phyloP scores from a whole-genome alignment of 35 echinoderm and acorn worm species.

The Lytechinus variegatus region DNA sequence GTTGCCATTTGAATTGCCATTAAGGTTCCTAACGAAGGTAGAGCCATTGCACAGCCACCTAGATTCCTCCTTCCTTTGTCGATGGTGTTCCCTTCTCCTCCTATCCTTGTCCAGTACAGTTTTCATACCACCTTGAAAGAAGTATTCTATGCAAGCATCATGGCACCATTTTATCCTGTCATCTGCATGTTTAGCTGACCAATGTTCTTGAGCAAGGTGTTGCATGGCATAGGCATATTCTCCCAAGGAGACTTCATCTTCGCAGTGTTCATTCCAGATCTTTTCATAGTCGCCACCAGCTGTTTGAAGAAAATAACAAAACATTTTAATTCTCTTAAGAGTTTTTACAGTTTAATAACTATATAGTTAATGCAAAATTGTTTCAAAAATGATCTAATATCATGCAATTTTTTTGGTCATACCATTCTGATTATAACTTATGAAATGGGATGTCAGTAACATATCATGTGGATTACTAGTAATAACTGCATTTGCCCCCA shows the following conservation, averaged over 20 bases:
- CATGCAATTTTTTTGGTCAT: not conserved
- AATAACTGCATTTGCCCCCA: not conserved
- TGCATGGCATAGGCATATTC: slow-evolving; percentile 99
- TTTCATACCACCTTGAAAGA: slow-evolving; percentile 85
- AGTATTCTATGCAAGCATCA: slow-evolving; percentile 90
- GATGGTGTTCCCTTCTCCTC: slow-evolving; percentile 67
- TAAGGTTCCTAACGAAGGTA: not conserved
- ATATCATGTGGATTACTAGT: not conserved
- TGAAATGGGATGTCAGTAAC: not conserved
- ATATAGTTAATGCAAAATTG: not conserved
- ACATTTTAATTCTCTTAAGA: not conserved
- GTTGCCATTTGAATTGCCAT: slow-evolving; percentile 59
- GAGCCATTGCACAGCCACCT: slow-evolving; percentile 46
- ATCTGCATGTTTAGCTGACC: slow-evolving; percentile 89
- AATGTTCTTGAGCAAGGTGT: slow-evolving; percentile 93
- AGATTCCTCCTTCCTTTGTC: slow-evolving; percentile 30
- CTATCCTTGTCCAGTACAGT: slow-evolving; percentile 82
- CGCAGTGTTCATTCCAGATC: slow-evolving; percentile 92
- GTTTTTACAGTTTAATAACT: not conserved
- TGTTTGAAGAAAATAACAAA: slow-evolving; percentile 44
- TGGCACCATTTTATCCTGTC: slow-evolving; percentile 99
- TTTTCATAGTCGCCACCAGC: slow-evolving; percentile 95
- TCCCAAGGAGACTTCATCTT: slow-evolving; percentile 91
- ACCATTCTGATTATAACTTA: not conserved
- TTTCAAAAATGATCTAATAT: not conserved